Base-by-base conservation (phyloP, 37 sponge, comb jelly and placozoan genomes). In the Aphrocallistes beatrix region DNA sequence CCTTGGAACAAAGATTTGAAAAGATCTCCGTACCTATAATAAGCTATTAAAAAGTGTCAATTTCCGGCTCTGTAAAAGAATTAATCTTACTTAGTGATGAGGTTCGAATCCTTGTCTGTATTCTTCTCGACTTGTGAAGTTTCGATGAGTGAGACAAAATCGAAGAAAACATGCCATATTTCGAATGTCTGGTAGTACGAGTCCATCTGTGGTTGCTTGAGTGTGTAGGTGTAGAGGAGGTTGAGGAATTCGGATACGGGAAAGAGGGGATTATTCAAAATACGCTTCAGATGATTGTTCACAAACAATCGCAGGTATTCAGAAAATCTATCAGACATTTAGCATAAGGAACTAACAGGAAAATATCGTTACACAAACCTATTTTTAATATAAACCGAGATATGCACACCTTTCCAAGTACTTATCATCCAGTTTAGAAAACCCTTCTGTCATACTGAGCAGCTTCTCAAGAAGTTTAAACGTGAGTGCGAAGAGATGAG, bases 221-320 rank as follows among this genome's bases (percentile, higher is more conserved):
- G 84, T 0, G 94, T 90, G 85, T 94, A 92, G 82, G 88, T 91
- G 81, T 50, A 86, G 49, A 91, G 87, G 34, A 94, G 89, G 1
- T 47, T 30, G 45, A 94, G 84, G 83, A 94, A 94, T 85, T 93
- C 91, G 0, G 88, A 51, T 1, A 93, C 91, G 38, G 91, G 89
- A 50, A 93, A 93, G 51, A 88, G 87, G 39, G 91, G 90, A 51
- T 89, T 93, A 38, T 85, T 86, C 83, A 91, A 91, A 32, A 93
- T 88, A 13, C 94, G 37, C 82, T 89, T 91, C 39, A 94, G 84
- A 51, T 94, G 94, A 0, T 88, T 89, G 87, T 88, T 86, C 30
- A 94, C 90, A 50, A 94, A 91, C 85, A 87, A 85, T 82, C 90
- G 51, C 45, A 94, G 86, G 51, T 89, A 94, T 38, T 94, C 94